A percentile compares a stretch with the other conserved stretches of the same genome.
Evolutionary conservation across 1,140 invertebrate species (phyloP).

Genomic region (Drosophila arizonae): DNA sequence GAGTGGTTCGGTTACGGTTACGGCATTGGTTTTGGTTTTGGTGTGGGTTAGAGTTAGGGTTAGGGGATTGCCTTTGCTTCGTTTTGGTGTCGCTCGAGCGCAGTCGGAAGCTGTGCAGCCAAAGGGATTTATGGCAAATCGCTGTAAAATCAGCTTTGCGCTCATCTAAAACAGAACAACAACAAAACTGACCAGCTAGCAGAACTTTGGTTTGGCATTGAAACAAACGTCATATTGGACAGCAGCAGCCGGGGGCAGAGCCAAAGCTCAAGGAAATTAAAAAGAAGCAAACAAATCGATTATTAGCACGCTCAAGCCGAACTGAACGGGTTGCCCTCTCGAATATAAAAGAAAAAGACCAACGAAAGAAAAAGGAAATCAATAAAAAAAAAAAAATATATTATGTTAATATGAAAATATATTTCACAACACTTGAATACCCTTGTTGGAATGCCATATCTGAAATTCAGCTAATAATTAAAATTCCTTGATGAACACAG

Average conservation of each 20-base stretch:
- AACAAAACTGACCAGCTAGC: constrained; percentile 40
- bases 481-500: too few species aligned
- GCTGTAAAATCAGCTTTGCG: constrained; percentile 64
- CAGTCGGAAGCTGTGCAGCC: not conserved
- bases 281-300: constrained; percentile 77
- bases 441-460: too few species aligned
- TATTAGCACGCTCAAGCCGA: constrained; percentile 55
- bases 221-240: constrained; percentile 59
- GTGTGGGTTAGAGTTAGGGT: not conserved
- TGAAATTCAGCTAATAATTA: too few species aligned
- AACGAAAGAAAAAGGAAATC: not conserved
- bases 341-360: not conserved
- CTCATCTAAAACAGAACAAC: too few species aligned
- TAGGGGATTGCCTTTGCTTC: not conserved
- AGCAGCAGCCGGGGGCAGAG: constrained; percentile 7
- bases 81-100: not conserved
- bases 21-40: not conserved
- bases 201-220: constrained; percentile 16
- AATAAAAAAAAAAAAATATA: not conserved
- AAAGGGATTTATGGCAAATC: constrained; percentile 54
- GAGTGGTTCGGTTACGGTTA: constrained; percentile 31
- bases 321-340: constrained; percentile 26
- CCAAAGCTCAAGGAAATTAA: constrained; percentile 64
- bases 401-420: not conserved
- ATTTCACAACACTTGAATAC: too few species aligned